A percentile compares a stretch with the other conserved stretches of the same genome.
Conservation (phyloP, 2,888 invertebrate genomes). For the Pimpla rufipes region DNA sequence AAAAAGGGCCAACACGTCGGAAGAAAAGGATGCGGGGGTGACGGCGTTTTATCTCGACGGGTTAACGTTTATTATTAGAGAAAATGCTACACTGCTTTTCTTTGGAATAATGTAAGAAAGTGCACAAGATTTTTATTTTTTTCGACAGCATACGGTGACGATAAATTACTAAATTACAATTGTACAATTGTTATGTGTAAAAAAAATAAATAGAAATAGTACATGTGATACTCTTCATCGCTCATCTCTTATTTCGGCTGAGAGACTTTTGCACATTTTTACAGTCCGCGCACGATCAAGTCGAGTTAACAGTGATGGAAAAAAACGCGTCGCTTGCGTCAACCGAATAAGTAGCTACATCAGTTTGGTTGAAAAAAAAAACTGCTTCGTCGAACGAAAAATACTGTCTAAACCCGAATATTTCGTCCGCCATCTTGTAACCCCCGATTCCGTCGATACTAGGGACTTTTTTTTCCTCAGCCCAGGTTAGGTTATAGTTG, state of each 20-base stretch:
- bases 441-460: too few relatives aligned
- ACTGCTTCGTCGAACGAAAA: too few relatives aligned
- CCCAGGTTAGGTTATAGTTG: neutral
- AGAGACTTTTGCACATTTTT: conserved; percentile 11
- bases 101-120: conserved; percentile 82
- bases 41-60: conserved; percentile 63
- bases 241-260: conserved; percentile 1
- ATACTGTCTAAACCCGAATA: too few relatives aligned
- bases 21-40: neutral
- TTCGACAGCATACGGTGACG: conserved; percentile 75
- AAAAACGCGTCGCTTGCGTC: too few relatives aligned
- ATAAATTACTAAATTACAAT: conserved; percentile 80
- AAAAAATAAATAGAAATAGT: conserved; percentile 74
- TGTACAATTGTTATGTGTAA: conserved; percentile 79
- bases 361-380: too few relatives aligned
- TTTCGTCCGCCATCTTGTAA: too few relatives aligned
- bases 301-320: too few relatives aligned
- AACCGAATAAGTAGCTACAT: too few relatives aligned
- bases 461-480: conserved; percentile 10
- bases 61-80: conserved; percentile 80
- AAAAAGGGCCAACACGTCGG: neutral
- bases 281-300: conserved; percentile 1
- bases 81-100: conserved; percentile 81
- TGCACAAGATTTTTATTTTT: conserved; percentile 73
- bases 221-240: conserved; percentile 74